phyloP scores from a whole-genome alignment of 2,888 invertebrate genomes.

The Ormyrus rosae region DNA sequence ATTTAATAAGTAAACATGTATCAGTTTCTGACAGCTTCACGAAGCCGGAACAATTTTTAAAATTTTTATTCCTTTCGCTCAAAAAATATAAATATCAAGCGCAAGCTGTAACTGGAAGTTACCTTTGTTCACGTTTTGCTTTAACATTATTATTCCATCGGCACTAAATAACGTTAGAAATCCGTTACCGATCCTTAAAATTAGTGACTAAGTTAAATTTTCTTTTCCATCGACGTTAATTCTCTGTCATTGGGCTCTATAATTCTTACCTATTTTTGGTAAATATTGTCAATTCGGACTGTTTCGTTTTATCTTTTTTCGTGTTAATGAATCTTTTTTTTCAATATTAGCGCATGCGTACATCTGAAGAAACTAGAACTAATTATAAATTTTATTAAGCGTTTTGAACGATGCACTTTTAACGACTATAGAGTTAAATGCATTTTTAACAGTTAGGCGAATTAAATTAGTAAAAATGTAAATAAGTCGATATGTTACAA shows the following conservation, averaged over 20 bases:
- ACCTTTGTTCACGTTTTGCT: constrained; percentile 39
- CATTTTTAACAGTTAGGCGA: constrained; percentile 45
- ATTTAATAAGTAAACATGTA: constrained; percentile 37
- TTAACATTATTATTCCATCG: constrained; percentile 40
- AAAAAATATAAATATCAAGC: constrained; percentile 65
- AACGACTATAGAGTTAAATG: constrained; percentile 48
- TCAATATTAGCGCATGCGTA: background rate
- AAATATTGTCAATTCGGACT: constrained; percentile 70
- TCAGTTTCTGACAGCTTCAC: constrained; percentile 59
- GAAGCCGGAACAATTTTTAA: constrained; percentile 66
- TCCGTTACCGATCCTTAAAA: constrained; percentile 64
- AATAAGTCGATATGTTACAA: constrained; percentile 55
- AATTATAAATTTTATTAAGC: background rate
- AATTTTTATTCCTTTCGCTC: constrained; percentile 57
- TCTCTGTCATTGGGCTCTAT: constrained; percentile 54
- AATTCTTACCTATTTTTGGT: constrained; percentile 37
- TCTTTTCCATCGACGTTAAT: constrained; percentile 61
- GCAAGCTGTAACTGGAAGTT: constrained; percentile 65
- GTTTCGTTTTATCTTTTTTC: constrained; percentile 36
- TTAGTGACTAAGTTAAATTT: constrained; percentile 71
- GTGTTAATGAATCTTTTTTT: constrained; percentile 11
- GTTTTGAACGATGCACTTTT: constrained; percentile 34
- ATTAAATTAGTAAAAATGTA: constrained; percentile 29
- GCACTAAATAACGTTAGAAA: constrained; percentile 51
- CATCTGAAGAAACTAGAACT: constrained; percentile 6